Evolutionary conservation across 2,113 vertebrate genomes (phyloP).

Genomic region (Tursiops truncatus): DNA sequence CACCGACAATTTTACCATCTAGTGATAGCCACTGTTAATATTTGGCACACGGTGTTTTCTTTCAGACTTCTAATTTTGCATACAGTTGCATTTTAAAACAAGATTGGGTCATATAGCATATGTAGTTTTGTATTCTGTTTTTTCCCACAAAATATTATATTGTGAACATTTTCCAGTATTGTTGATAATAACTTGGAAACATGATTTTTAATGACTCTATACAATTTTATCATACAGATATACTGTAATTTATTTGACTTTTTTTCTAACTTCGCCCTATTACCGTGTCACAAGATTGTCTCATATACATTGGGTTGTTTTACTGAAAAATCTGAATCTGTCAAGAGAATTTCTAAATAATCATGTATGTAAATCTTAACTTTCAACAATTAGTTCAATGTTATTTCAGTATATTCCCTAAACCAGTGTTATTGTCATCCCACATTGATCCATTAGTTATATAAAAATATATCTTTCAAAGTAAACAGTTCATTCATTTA

Average conservation of each 20-base stretch:
- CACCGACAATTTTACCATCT: neutral
- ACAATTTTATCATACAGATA: neutral
- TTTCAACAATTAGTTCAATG: neutral
- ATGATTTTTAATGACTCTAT: neutral
- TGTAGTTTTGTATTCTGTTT: neutral
- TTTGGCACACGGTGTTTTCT: neutral
- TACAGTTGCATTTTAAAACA: constrained; percentile 19
- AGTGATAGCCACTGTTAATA: neutral
- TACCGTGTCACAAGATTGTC: neutral
- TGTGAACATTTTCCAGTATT: neutral
- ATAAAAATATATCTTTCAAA: constrained; percentile 7
- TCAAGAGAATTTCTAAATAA: constrained; percentile 13
- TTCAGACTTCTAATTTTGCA: constrained; percentile 9
- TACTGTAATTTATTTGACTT: neutral
- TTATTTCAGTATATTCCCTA: neutral
- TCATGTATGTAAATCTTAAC: neutral
- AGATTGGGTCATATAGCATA: neutral
- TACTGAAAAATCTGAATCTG: neutral
- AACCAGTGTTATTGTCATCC: neutral
- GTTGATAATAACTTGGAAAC: constrained; percentile 17
- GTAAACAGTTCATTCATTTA: neutral
- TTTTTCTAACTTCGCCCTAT: neutral
- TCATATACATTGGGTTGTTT: neutral
- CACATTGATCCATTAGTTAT: neutral
- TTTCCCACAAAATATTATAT: neutral